Evolutionary conservation across 2,113 vertebrate species (phyloP).

Genomic region (Rallus limicola): DNA sequence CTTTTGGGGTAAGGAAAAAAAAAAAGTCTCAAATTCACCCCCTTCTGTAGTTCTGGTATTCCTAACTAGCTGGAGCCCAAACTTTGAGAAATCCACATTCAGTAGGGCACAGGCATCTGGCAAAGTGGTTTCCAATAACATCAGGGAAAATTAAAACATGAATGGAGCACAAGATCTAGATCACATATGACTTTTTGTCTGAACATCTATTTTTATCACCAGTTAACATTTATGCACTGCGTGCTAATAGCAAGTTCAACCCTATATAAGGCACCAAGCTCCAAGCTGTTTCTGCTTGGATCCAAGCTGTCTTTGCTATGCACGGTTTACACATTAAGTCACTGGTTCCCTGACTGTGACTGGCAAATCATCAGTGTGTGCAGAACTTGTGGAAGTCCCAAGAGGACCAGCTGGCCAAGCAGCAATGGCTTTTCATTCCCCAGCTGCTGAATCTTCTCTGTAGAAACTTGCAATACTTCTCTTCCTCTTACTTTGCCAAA

Average conservation of each 20-base stretch:
- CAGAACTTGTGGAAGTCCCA: background rate
- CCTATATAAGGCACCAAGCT: background rate
- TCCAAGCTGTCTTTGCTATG: background rate
- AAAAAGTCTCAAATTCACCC: background rate
- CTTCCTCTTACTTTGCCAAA: background rate
- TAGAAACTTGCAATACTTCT: background rate
- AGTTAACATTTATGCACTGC: background rate
- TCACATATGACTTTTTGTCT: background rate
- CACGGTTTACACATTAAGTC: constrained; percentile 1
- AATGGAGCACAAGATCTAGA: background rate
- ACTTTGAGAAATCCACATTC: background rate
- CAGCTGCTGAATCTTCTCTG: background rate
- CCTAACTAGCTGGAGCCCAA: background rate
- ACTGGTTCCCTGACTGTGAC: background rate
- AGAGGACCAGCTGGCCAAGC: background rate
- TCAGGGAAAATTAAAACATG: background rate
- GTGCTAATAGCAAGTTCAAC: background rate
- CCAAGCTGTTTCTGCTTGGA: background rate
- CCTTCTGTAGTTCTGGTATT: background rate
- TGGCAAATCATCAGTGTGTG: background rate
- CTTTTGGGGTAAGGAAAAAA: background rate
- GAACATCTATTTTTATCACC: constrained; percentile 19
- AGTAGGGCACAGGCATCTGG: background rate
- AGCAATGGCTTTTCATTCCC: background rate
- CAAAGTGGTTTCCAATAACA: background rate